Base-by-base conservation (phyloP, 2,888 invertebrate genomes). In the Rosalia funebris region DNA sequence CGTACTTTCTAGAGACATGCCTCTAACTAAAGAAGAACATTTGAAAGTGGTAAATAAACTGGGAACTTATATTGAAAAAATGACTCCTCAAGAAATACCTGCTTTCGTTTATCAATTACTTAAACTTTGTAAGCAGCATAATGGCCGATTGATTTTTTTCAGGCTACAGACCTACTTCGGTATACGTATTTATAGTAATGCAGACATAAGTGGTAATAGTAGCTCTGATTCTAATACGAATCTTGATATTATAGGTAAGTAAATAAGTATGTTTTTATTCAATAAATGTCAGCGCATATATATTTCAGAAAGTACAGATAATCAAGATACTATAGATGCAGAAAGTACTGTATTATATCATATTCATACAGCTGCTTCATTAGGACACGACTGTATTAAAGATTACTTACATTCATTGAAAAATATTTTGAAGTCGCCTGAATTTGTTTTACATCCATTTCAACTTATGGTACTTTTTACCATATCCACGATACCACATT, bases 91-190 rank as follows among this genome's bases (percentile, higher is more conserved):
- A 60, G 86, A 88, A 67, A 71, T 91, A 19, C 91, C 91, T 0
- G 85, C 89, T 0, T 80, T 91, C 20, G 84, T 88, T 0, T 88
- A 89, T 79, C 90, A 91, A 69, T 74, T 90, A 45, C 77, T 91
- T n/a, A 86, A 82, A 55, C 79, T 89, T 36, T 87, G 86, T 69
- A 79, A 79, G 44, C 77, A 81, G 53, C 79, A 82, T 52, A 83
- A 79, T 69, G 70, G 77, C 48, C 70, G 72, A 60, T 67, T 69
- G 1, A 63, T 82, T 19, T 80, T 81, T 66, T 60, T 79, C 31
- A 73, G 71, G 59, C 63, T 82, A 42, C 79, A 81, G 50, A 61
- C 75, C 52, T 81, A 81, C 69, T 82, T 82, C 72, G 72, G 70
- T 7, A 44, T 73, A 15, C 72, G 76, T 61, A 73, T 81, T 56